phyloP scores from a whole-genome alignment of 2,797 vertebrate species.

The Pelodytes ibericus region DNA sequence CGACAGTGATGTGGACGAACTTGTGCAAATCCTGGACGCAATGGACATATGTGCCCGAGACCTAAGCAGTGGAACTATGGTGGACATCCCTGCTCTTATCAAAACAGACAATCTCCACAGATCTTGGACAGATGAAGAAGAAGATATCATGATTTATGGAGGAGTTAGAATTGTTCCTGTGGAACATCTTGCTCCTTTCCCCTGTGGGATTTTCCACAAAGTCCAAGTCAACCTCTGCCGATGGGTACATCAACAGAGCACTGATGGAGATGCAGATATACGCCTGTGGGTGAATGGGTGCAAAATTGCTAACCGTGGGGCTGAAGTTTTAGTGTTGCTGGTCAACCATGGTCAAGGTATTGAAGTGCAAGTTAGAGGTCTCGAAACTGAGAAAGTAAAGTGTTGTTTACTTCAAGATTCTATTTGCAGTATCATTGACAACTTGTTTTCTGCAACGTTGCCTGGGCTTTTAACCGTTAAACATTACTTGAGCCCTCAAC shows the following conservation, averaged over 20 bases:
- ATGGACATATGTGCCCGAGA: conserved; percentile 97
- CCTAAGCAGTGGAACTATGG: conserved; percentile 88
- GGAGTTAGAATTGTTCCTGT: conserved; percentile 91
- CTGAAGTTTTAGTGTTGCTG: conserved; percentile 89
- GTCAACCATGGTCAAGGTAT: conserved; percentile 96
- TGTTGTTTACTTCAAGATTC: conserved; percentile 93
- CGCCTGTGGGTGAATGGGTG: conserved; percentile 93
- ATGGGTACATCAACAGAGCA: conserved; percentile 93
- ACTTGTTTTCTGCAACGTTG: conserved; percentile 86
- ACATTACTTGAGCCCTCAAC: conserved; percentile 96
- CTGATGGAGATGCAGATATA: conserved; percentile 86
- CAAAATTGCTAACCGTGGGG: conserved; percentile 83
- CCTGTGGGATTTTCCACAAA: conserved; percentile 96
- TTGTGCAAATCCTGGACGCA: conserved; percentile 94
- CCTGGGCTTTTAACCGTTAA: conserved; percentile 89
- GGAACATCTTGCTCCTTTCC: conserved; percentile 93
- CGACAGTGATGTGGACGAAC: conserved; percentile 91
- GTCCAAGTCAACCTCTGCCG: conserved; percentile 96
- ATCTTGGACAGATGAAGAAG: conserved; percentile 93
- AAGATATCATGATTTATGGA: conserved; percentile 85
- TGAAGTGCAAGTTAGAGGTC: conserved; percentile 92
- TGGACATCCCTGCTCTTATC: conserved; percentile 94
- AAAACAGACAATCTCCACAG: conserved; percentile 91
- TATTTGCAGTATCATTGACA: conserved; percentile 91
- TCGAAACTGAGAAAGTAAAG: conserved; percentile 84